Evolutionary conservation across 1,140 invertebrate genomes (phyloP).

Genomic region (Microplitis mediator): DNA sequence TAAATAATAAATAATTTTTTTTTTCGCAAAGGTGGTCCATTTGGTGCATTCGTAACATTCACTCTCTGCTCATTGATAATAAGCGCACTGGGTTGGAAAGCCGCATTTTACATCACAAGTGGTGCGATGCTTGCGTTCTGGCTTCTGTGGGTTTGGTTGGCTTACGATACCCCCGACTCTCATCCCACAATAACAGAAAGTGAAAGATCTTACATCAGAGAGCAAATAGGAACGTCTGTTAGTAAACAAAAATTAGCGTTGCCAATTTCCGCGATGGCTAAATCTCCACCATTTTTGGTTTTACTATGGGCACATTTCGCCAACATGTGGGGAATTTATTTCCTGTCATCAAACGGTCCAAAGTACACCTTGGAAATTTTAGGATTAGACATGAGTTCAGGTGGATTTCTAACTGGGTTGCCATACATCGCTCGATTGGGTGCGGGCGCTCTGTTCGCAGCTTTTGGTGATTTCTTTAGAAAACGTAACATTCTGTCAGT

Average conservation of each 20-base stretch:
- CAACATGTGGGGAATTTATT: conserved; percentile 80
- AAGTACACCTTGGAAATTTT: conserved; percentile 86
- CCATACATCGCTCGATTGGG: conserved; percentile 72
- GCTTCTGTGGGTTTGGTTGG: conserved; percentile 68
- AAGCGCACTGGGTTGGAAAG: conserved; percentile 72
- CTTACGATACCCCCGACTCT: conserved; percentile 73
- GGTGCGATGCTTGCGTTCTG: conserved; percentile 69
- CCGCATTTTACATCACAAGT: conserved; percentile 76
- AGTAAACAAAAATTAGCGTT: conserved; percentile 61
- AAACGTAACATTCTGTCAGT: conserved; percentile 65
- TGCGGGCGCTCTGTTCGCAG: conserved; percentile 71
- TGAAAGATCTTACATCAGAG: conserved; percentile 79
- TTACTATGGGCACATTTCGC: conserved; percentile 74
- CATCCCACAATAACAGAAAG: conserved; percentile 78
- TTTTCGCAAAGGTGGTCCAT: conserved; percentile 69
- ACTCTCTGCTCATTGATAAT: conserved; percentile 71
- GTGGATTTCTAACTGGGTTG: conserved; percentile 72
- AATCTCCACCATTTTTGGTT: conserved; percentile 72
- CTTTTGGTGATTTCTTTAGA: conserved; percentile 69
- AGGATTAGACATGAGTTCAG: conserved; percentile 79
- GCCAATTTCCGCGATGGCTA: conserved; percentile 59
- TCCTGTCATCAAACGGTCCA: conserved; percentile 85
- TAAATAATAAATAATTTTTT: conserved; percentile 16
- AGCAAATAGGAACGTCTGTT: conserved; percentile 63
- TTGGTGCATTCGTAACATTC: conserved; percentile 79